Conservation (phyloP, 2,113 vertebrate species). For the Macquaria ambigua region DNA sequence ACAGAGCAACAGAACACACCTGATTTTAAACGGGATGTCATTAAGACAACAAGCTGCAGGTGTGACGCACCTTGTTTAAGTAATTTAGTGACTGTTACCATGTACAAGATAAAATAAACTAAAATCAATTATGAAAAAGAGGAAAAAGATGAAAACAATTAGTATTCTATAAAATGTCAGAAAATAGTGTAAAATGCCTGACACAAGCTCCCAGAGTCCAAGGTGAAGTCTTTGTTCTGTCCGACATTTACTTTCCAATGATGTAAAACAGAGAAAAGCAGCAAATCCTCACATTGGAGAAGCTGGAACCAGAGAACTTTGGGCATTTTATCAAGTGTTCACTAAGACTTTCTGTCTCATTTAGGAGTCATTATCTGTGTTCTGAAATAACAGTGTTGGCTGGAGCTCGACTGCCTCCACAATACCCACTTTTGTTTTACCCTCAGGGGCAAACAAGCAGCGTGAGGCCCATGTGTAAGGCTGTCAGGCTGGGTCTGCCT, state of each 20-base stretch:
- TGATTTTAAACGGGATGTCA: not conserved
- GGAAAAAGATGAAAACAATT: too few relatives aligned
- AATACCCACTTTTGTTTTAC: slow-evolving; percentile 66
- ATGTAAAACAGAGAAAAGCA: too few relatives aligned
- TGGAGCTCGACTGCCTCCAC: slow-evolving; percentile 33
- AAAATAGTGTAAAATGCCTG: too few relatives aligned
- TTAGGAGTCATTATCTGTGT: slow-evolving; percentile 40
- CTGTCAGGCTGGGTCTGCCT: not conserved
- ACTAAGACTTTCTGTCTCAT: slow-evolving; percentile 14
- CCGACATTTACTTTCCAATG: too few relatives aligned
- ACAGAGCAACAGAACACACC: not conserved
- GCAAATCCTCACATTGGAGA: too few relatives aligned
- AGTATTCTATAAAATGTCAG: too few relatives aligned
- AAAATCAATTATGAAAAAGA: not conserved
- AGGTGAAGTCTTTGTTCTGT: too few relatives aligned
- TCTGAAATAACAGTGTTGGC: slow-evolving; percentile 52
- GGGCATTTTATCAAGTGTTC: too few relatives aligned
- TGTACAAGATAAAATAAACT: not conserved
- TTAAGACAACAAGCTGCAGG: not conserved
- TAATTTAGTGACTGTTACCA: not conserved
- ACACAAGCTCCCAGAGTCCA: too few relatives aligned
- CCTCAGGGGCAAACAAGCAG: slow-evolving; percentile 37
- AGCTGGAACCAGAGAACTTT: too few relatives aligned
- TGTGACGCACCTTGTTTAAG: not conserved
- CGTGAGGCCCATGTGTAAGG: slow-evolving; percentile 40